Conservation (phyloP, 1,140 invertebrate genomes). For the Tetragonula clypearis region DNA sequence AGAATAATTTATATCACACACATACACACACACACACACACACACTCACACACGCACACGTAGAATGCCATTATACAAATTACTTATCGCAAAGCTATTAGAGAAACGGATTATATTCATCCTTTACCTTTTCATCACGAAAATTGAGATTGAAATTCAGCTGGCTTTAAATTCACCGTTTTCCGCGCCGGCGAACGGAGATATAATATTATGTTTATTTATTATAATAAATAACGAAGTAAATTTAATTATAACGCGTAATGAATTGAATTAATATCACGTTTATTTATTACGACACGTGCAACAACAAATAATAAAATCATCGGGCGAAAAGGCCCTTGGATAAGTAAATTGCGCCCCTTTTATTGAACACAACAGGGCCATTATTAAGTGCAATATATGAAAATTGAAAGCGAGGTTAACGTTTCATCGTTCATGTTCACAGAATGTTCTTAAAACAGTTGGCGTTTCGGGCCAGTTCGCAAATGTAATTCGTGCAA, state of each 20-base stretch:
- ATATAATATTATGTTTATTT: neutral
- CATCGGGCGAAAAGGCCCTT: neutral
- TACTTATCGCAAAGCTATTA: neutral
- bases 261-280: neutral
- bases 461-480: no score
- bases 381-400: no score
- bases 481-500: no score
- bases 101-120: neutral
- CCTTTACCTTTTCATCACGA: neutral
- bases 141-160: neutral
- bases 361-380: no score
- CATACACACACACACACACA: neutral
- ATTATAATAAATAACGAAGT: neutral
- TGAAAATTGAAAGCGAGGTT: no score
- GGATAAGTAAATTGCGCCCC: no score
- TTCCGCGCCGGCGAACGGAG: neutral
- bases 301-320: neutral
- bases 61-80: neutral
- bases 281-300: neutral
- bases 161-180: neutral
- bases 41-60: no score
- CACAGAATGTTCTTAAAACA: no score
- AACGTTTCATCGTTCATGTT: no score
- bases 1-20: neutral
- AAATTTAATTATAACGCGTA: neutral